Percentiles rank a stretch among this genome's conserved stretches.
These are phyloP conservation scores for Drosophila littoralis DNA, from an alignment of 1,140 invertebrate genomes.

Conservation along the genomic window DNA sequence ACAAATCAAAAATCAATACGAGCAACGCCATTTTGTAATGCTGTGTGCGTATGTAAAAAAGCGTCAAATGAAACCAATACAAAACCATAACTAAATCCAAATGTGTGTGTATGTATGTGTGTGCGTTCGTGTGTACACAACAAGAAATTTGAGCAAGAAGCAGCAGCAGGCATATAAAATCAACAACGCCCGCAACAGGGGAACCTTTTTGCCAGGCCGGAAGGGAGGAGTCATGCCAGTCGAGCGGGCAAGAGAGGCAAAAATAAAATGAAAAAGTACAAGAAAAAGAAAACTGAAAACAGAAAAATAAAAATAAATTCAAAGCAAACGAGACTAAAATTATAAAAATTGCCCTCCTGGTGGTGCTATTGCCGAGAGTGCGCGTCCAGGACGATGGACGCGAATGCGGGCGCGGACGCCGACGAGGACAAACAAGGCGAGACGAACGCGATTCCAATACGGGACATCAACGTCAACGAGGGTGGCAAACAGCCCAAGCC, in stretches of 20 bases:
- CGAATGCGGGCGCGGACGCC: slow-evolving; percentile 12
- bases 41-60: slow-evolving; percentile 20
- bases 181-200: slow-evolving; percentile 54
- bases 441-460: slow-evolving; percentile 82
- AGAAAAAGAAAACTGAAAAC: slow-evolving; percentile 33
- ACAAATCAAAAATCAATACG: slow-evolving; percentile 79
- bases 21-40: slow-evolving; percentile 70
- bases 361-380: slow-evolving; percentile 66
- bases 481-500: slow-evolving; percentile 50
- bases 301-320: slow-evolving; percentile 77
- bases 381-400: slow-evolving; percentile 38
- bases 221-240: slow-evolving; percentile 70
- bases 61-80: slow-evolving; percentile 79
- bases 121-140: slow-evolving; percentile 29
- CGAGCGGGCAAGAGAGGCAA: slow-evolving; percentile 28
- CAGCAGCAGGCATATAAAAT: slow-evolving; percentile 34
- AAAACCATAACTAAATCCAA: slow-evolving; percentile 72
- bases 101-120: slow-evolving; percentile 24
- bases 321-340: slow-evolving; percentile 84
- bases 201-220: slow-evolving; percentile 32
- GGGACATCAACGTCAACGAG: slow-evolving; percentile 81
- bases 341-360: slow-evolving; percentile 83
- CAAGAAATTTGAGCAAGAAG: slow-evolving; percentile 71
- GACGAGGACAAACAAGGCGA: slow-evolving; percentile 46
- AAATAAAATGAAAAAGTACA: slow-evolving; percentile 18